These are phyloP conservation scores for Siphlonurus alternatus DNA, from an alignment of 2,888 invertebrate species.

Conservation along the genomic window DNA sequence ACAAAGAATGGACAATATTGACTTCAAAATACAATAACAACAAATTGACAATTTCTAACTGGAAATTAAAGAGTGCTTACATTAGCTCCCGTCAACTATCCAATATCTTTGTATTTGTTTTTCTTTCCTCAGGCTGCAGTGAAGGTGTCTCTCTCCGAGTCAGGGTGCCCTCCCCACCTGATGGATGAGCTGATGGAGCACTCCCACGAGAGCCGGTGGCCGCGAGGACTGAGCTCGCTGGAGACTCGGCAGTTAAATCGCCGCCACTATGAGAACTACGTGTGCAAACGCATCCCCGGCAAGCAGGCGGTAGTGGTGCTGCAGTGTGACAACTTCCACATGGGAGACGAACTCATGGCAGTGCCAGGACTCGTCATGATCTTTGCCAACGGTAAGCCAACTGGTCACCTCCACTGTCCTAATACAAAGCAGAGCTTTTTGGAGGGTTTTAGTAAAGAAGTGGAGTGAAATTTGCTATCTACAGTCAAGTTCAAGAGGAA, in stretches of 20 bases:
- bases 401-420: too few relatives aligned
- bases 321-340: conserved; percentile 86
- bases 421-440: neutral
- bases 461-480: too few relatives aligned
- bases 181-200: conserved; percentile 93
- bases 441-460: too few relatives aligned
- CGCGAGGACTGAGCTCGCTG: conserved; percentile 75
- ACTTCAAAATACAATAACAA: too few relatives aligned
- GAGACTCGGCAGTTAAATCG: conserved; percentile 91
- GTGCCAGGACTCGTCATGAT: conserved; percentile 97
- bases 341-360: conserved; percentile 89
- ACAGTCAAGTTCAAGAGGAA: too few relatives aligned
- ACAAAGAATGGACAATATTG: too few relatives aligned
- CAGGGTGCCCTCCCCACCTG: conserved; percentile 85
- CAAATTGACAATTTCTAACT: too few relatives aligned
- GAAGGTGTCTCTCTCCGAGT: conserved; percentile 79
- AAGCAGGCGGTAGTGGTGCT: conserved; percentile 91
- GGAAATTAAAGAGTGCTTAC: too few relatives aligned
- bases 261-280: conserved; percentile 82
- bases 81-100: too few relatives aligned
- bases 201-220: conserved; percentile 92
- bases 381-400: conserved; percentile 87
- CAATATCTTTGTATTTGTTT: too few relatives aligned
- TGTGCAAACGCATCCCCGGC: conserved; percentile 86
- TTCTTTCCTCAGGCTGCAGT: conserved; percentile 70